Conservation (phyloP, 35 echinoderm and acorn worm genomes). For the Acanthaster planci region DNA sequence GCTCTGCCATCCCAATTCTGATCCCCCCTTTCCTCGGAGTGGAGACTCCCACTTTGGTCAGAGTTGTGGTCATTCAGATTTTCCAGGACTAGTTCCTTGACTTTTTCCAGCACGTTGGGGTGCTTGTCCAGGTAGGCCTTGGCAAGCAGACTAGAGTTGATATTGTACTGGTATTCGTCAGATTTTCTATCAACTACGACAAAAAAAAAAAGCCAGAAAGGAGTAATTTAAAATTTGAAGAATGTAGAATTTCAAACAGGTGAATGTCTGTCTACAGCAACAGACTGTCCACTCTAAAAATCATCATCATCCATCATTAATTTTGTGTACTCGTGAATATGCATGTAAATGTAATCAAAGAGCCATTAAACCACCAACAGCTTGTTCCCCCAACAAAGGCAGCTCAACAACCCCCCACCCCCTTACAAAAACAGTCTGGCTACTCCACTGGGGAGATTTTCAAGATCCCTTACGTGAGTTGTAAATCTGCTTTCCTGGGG, state of each 20-base stretch:
- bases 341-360: too few relatives aligned
- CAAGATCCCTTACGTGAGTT: conserved; percentile 45
- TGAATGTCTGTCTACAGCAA: too few relatives aligned
- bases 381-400: too few relatives aligned
- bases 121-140: conserved; percentile 60
- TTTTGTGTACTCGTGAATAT: too few relatives aligned
- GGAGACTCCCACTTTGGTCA: background rate
- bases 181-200: conserved; percentile 33
- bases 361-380: too few relatives aligned
- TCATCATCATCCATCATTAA: too few relatives aligned
- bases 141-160: conserved; percentile 75
- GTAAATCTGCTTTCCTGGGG: conserved; percentile 62
- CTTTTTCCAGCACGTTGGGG: conserved; percentile 43
- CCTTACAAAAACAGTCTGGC: too few relatives aligned
- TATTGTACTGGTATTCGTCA: conserved; percentile 49
- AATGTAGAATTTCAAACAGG: too few relatives aligned
- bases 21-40: conserved; percentile 3
- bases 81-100: conserved; percentile 35
- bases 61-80: background rate
- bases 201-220: conserved; percentile 4
- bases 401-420: too few relatives aligned
- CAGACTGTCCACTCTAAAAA: too few relatives aligned
- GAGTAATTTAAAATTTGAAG: too few relatives aligned
- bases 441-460: background rate
- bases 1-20: background rate